Evolutionary conservation across 2,113 vertebrate genomes (phyloP).

Genomic region (Nothocercus julius): DNA sequence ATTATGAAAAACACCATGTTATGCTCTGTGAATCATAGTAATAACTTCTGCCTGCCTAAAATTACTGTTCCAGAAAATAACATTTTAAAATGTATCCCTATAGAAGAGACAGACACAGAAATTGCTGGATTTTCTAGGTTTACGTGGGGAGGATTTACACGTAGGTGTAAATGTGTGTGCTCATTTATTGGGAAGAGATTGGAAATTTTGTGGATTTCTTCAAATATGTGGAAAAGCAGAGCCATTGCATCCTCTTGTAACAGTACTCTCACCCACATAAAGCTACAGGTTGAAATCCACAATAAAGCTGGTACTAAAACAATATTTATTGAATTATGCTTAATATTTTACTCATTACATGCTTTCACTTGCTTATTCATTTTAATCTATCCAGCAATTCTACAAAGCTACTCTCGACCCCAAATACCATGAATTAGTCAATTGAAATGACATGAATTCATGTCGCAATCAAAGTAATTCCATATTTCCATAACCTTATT

Average conservation of each 20-base stretch:
- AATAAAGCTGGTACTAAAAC: background rate
- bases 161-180: background rate
- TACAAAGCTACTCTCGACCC: background rate
- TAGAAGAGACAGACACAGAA: slow-evolving; percentile 12
- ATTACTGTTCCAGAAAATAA: background rate
- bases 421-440: background rate
- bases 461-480: background rate
- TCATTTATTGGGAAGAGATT: background rate
- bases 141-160: slow-evolving; percentile 48
- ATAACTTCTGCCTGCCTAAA: background rate
- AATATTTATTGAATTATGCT: background rate
- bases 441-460: background rate
- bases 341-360: background rate
- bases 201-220: background rate
- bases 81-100: background rate
- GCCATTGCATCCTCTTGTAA: background rate
- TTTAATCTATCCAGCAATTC: background rate
- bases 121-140: slow-evolving; percentile 41
- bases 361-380: background rate
- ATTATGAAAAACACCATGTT: background rate
- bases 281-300: background rate
- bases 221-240: background rate
- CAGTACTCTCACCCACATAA: background rate
- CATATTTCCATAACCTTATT: background rate
- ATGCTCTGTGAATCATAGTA: background rate